These are phyloP conservation scores for Spodoptera exigua DNA, from an alignment of 2,888 invertebrate species.

Conservation along the genomic window DNA sequence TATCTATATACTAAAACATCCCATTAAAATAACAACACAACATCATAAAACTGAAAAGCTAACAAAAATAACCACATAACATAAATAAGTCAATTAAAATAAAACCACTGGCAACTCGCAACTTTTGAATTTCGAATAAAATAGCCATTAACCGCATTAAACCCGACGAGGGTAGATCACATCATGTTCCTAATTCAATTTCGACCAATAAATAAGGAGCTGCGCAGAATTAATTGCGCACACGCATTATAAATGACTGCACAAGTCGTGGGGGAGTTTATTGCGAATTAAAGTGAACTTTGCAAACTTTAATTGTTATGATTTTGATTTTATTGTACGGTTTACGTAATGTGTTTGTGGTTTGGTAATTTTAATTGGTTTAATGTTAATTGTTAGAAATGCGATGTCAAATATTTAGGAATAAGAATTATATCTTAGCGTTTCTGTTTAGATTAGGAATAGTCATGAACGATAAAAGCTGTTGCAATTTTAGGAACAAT, in stretches of 20 bases:
- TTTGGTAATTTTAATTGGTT: too few relatives aligned
- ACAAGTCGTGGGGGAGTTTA: conserved; percentile 38
- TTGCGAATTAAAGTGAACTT: conserved; percentile 30
- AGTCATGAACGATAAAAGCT: too few relatives aligned
- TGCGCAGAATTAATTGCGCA: conserved; percentile 50
- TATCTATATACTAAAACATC: too few relatives aligned
- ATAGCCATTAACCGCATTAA: conserved; percentile 29
- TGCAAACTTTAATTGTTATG: conserved; percentile 18
- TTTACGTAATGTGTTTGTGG: too few relatives aligned
- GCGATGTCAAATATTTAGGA: too few relatives aligned
- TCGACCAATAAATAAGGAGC: conserved; percentile 53
- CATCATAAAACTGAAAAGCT: neutral
- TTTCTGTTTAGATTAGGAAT: too few relatives aligned
- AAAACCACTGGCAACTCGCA: conserved; percentile 8
- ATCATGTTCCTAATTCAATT: conserved; percentile 59
- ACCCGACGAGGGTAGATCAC: conserved; percentile 49
- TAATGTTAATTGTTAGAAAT: too few relatives aligned
- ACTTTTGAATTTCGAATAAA: conserved; percentile 10
- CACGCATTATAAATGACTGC: conserved; percentile 46
- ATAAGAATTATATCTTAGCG: too few relatives aligned
- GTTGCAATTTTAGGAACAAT: too few relatives aligned
- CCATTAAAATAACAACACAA: too few relatives aligned
- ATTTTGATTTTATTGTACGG: conserved; percentile 11
- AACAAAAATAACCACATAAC: neutral
- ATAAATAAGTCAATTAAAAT: conserved; percentile 5